phyloP scores from a whole-genome alignment of 2,888 invertebrate species.

The Trachelus iudaicus region DNA sequence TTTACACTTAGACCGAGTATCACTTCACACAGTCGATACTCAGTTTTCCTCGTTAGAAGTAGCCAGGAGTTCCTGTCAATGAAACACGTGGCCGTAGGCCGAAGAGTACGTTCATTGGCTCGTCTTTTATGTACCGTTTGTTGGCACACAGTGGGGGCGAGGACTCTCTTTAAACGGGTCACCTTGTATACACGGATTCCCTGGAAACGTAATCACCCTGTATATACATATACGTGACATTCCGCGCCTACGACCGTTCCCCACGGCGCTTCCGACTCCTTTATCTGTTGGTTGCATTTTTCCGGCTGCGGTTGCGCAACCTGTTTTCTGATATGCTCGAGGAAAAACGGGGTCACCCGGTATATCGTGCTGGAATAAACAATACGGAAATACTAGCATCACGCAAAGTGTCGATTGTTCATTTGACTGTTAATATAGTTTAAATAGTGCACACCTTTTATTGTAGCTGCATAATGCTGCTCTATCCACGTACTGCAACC shows the following conservation, averaged over 20 bases:
- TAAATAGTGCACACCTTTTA: background rate
- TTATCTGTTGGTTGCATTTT: background rate
- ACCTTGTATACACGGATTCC: conserved; percentile 1
- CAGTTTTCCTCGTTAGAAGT: background rate
- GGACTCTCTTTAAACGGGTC: conserved; percentile 1
- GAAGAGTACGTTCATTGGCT: background rate
- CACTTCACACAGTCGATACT: background rate
- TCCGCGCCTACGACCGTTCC: background rate
- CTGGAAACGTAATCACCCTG: background rate
- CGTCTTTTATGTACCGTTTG: background rate
- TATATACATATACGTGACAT: background rate
- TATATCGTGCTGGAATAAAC: background rate
- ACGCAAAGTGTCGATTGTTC: background rate
- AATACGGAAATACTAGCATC: background rate
- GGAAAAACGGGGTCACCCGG: background rate
- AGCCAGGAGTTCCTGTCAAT: background rate
- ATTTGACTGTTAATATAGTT: background rate
- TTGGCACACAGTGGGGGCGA: background rate
- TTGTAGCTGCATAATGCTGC: background rate
- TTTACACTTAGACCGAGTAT: background rate
- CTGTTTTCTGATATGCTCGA: background rate
- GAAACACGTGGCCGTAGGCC: background rate
- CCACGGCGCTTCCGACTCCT: background rate
- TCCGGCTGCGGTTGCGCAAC: background rate
- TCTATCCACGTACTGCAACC: background rate